Base-by-base conservation (phyloP, 2,113 vertebrate genomes). In the Benitochromis conjunctus region DNA sequence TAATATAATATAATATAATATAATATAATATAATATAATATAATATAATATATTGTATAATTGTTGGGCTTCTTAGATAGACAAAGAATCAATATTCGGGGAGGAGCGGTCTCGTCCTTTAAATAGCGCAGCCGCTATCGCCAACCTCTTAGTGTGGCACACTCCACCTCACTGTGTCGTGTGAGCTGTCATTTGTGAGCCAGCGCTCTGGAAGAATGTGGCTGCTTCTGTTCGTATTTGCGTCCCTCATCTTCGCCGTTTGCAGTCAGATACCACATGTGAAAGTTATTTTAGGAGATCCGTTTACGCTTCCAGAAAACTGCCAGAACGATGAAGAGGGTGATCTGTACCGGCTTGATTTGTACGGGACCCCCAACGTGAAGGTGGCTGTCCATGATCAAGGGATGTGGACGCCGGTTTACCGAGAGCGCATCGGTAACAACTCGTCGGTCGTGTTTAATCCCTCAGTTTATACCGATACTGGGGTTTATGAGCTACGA, bases 301-400 rank as follows among this genome's bases (percentile, higher is more conserved):
- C 5, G 1, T 56, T 56, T 24, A 56, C 21, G n/a, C 54, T 56
- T 24, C 54, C 54, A 24, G 54, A 24, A 56, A 56, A 13, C n/a
- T 56, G 54, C 24, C 54, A 56, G 54, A 56, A 10, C 10, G 3
- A 56, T 24, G 54, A 24, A 56, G 3, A 21, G 21, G 54, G 54
- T 24, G 5, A 6, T 0, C 21, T 56, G 54, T 24, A 56, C 54
- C 54, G 54, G 5, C n/a, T 0, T 56, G 0, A 21, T 6, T 5
- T 55, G 11, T n/a, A 55, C 54, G 10, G 5, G 54, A 55, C n/a
- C 54, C 54, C n/a, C n/a, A 10, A 0, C n/a, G 0, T 56, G 0
- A 21, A 21, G 54, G 54, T 56, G 54, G 54, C 21, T 12, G 54
- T 4, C 1, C 10, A 24, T 5, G 0, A 7, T 11, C 54, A 12